Base-by-base conservation (phyloP, 2,888 invertebrate genomes). In the Odontocolon sp. region DNA sequence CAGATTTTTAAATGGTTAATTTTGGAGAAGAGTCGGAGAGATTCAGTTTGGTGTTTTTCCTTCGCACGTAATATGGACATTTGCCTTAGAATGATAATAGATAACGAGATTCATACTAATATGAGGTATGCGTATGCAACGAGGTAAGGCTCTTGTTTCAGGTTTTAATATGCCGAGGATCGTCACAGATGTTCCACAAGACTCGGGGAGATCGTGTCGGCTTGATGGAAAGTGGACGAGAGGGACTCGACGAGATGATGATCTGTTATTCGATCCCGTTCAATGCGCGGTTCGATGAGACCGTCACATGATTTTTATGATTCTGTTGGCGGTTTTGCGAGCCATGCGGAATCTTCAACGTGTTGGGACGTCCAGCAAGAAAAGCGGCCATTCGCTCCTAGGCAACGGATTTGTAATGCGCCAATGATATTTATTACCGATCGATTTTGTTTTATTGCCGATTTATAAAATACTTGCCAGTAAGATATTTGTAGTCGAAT, bases 371-470 rank as follows among this genome's bases (percentile, higher is more conserved):
- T 52, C 94, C 94, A 8, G 94, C 94, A 59, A 94, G 87, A 83
- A 94, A 93, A 70, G 92, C 91, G 0, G 95, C 94, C 54, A 94
- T 86, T 69, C 93, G 93, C 86, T 94, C 94, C 94, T 94, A 82
- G 14, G 87, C 38, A 21, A 26, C 2, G 11, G 36, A 26, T 16
- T 9, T 3, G n/a, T 11, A 63, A 26, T 36, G 16, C 33, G 21
- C 5, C 23, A 50, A 33, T 6, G 3, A 16, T 36, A 50, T 38
- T 36, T 3, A 1, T 50, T n/a, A 5, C 3, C 28, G 8, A 11
- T 40, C 14, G 40, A 5, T 47, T 5, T 26, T 28, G 14, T 16
- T 18, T 14, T 16, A 16, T 26, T 16, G 0, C 0, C 21, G 21
- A 47, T 1, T 18, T 18, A 1, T 9, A 21, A 56, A 42, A 81